Evolutionary conservation across 2,113 vertebrate species (phyloP).

Genomic region (Beaufortia kweichowensis): DNA sequence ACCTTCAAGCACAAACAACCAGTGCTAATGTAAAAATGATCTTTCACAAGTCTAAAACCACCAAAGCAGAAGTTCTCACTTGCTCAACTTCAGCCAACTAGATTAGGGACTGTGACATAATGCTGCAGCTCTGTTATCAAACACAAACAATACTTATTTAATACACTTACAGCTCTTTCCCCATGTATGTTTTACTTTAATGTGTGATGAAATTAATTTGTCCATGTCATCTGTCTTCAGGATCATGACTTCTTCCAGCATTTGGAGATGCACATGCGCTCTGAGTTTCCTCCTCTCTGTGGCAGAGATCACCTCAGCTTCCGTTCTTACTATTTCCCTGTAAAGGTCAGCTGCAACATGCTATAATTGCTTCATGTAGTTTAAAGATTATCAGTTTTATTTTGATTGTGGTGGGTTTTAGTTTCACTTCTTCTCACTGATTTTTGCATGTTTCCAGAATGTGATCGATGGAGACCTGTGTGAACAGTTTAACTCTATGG

Average conservation of each 20-base stretch:
- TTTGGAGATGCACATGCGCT: slow-evolving; percentile 96
- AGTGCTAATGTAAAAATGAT: neutral
- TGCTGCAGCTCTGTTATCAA: neutral
- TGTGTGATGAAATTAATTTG: neutral
- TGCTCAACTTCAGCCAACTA: neutral
- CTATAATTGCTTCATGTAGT: neutral
- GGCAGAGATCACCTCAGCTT: slow-evolving; percentile 97
- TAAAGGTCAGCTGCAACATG: slow-evolving; percentile 80
- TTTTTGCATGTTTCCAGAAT: slow-evolving; percentile 74
- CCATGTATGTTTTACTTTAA: neutral
- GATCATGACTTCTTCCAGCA: slow-evolving; percentile 99
- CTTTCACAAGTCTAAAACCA: slow-evolving; percentile 5
- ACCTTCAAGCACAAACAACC: neutral
- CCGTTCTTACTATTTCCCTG: slow-evolving; percentile 97
- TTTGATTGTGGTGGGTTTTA: neutral
- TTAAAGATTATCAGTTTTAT: neutral
- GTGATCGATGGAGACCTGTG: slow-evolving; percentile 98
- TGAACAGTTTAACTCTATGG: slow-evolving; percentile 99
- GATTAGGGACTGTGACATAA: neutral
- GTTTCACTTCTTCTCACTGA: neutral
- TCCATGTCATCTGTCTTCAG: slow-evolving; percentile 65
- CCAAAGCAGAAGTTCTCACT: neutral
- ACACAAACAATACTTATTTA: neutral
- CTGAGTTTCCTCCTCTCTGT: slow-evolving; percentile 94
- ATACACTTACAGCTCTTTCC: neutral